Conservation (phyloP, 2,888 invertebrate species). For the Platerodrilus igneus region DNA sequence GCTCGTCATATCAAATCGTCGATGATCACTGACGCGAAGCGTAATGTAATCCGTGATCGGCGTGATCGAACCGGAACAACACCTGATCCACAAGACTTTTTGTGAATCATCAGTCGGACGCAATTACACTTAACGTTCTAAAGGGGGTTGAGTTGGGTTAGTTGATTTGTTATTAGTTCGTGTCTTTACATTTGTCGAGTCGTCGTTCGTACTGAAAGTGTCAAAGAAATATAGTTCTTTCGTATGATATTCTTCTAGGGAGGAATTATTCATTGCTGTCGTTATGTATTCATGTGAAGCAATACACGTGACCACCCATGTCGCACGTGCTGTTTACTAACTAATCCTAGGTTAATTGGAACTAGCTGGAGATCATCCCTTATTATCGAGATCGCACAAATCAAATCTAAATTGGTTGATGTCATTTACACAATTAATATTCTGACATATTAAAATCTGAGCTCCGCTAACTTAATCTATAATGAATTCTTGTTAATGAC, state of each 20-base stretch:
- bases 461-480: no score
- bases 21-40: constrained; percentile 35
- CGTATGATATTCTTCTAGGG: background rate
- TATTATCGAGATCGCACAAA: constrained; percentile 5
- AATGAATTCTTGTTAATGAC: no score
- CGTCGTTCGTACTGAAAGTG: background rate
- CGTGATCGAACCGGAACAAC: constrained; percentile 37
- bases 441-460: no score
- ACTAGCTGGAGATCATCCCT: constrained; percentile 24
- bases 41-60: constrained; percentile 38
- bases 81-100: constrained; percentile 37
- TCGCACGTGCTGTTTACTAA: constrained; percentile 36
- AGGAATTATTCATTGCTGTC: constrained; percentile 21
- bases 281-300: constrained; percentile 30
- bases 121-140: constrained; percentile 26
- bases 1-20: constrained; percentile 39
- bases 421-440: no score
- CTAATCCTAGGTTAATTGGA: constrained; percentile 46
- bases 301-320: constrained; percentile 42
- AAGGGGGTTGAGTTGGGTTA: no score
- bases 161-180: constrained; percentile 14
- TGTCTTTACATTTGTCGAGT: constrained; percentile 1
- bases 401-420: no score
- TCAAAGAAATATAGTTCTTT: background rate
- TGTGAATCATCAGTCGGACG: constrained; percentile 28